Base-by-base conservation (phyloP, 2,888 invertebrate species). In the Drepana falcataria region DNA sequence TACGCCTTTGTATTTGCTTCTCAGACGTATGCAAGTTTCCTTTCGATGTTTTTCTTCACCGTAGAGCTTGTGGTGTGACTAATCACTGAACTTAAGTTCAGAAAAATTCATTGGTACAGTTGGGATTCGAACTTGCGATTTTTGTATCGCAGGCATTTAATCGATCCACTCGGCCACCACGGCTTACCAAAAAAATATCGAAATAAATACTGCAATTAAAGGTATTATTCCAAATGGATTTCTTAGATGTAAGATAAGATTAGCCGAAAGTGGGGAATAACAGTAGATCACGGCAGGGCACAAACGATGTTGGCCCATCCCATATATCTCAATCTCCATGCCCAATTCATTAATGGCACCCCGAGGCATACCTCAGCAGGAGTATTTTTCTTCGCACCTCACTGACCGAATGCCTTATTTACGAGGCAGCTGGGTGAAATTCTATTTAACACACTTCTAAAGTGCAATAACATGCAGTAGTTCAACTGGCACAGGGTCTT, bases 321-420 rank as follows among this genome's bases (percentile, higher is more conserved):
- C 62, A 65, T 77, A 78, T 79, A 75, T 77, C 79, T 78, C 74
- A 75, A 71, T 61, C 66, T 61, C 9, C 44, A 65, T 67, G 72
- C 69, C 70, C 80, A 76, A 81, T 80, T 83, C 79, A 77, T 80
- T 82, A 82, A 83, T 75, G 69, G 71, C 58, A 54, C 82, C 72
- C 79, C 47, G 9, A 75, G 66, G 77, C 65, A 56, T 53, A 52
- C 55, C 54, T 34, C 40, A 51, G 40, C 40, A 57, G 57, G 60
- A 60, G 55, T 73, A 75, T 77, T 77, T 77, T 78, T 81, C 79
- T 79, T 76, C 73, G 62, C 78, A 77, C 79, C 77, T 79, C 65
- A 60, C 51, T 41, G 51, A 57, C 59, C 58, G 65, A 70, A 71
- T 66, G 66, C 59, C 67, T 79, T 81, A 80, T 83, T 81, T 83